Conservation (phyloP, 2,113 vertebrate genomes). For the Cebidichthys violaceus region DNA sequence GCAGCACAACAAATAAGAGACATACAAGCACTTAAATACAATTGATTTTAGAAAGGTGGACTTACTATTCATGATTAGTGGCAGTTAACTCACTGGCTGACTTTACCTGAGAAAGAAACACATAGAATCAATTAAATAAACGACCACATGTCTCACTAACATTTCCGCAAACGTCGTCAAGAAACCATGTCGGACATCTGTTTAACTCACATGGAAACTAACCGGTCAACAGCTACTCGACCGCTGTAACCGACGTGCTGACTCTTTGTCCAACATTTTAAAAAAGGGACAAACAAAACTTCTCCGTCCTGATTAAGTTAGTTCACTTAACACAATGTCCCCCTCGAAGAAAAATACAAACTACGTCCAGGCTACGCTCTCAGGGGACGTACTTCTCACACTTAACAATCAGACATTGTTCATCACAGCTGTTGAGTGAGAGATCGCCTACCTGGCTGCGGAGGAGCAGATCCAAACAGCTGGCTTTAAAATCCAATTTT, state of each 20-base stretch:
- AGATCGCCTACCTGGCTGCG: conserved; percentile 54
- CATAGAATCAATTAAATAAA: not conserved
- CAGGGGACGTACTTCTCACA: not conserved
- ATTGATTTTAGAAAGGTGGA: not conserved
- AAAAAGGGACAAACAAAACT: not conserved
- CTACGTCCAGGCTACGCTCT: too few relatives aligned
- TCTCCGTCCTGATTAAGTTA: not conserved
- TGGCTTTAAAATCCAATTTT: not conserved
- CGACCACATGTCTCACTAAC: not conserved
- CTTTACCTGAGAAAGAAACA: conserved; percentile 39
- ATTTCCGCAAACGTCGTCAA: not conserved
- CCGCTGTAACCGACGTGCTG: conserved; percentile 1
- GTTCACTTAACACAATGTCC: not conserved
- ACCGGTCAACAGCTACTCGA: conserved; percentile 1
- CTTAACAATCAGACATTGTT: not conserved
- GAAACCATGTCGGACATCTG: not conserved
- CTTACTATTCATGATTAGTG: conserved; percentile 52
- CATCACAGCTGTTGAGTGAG: not conserved
- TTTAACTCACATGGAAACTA: not conserved
- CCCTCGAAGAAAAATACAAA: too few relatives aligned
- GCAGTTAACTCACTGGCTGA: not conserved
- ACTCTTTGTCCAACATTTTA: conserved; percentile 2
- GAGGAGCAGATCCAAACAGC: not conserved
- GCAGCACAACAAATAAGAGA: not conserved
- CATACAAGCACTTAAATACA: not conserved